Conservation (phyloP, 2,113 vertebrate genomes). For the Poeciliopsis prolifica region DNA sequence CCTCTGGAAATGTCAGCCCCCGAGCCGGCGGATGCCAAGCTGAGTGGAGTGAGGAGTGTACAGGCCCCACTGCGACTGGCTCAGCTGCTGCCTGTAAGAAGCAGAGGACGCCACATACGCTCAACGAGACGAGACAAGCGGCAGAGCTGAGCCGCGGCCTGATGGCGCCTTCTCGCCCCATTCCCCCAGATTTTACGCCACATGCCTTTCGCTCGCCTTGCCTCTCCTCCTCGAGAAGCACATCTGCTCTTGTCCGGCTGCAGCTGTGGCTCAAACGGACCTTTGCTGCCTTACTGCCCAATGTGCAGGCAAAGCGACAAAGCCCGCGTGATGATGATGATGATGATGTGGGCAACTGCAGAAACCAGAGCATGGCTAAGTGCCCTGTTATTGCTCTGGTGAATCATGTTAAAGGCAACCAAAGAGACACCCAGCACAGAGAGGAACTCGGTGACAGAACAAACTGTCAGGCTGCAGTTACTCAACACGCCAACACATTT, state of each 20-base stretch:
- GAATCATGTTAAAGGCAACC: conserved; percentile 61
- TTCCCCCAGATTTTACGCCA: conserved; percentile 48
- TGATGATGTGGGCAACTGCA: conserved; percentile 39
- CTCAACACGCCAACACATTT: conserved; percentile 52
- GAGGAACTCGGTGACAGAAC: conserved; percentile 21
- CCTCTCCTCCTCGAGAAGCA: conserved; percentile 48
- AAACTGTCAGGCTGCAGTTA: conserved; percentile 43
- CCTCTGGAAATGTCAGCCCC: conserved; percentile 82
- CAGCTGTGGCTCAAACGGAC: conserved; percentile 40
- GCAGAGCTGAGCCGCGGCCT: conserved; percentile 40
- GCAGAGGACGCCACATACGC: conserved; percentile 31
- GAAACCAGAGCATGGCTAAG: conserved; percentile 51
- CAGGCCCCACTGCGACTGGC: conserved; percentile 57
- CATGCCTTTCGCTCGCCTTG: conserved; percentile 40
- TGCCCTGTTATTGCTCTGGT: conserved; percentile 58
- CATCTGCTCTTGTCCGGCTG: conserved; percentile 68
- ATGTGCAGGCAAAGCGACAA: conserved; percentile 41
- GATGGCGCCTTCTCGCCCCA: conserved; percentile 27
- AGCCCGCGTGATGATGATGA: conserved; percentile 18
- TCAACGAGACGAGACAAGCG: conserved; percentile 58
- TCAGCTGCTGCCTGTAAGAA: conserved; percentile 70
- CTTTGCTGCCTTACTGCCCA: conserved; percentile 44
- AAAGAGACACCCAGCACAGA: conserved; percentile 50
- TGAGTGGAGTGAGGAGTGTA: conserved; percentile 47
- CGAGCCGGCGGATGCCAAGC: conserved; percentile 63